Conservation (phyloP, 92 coral and sea anemone genomes). For the Micromussa lordhowensis region DNA sequence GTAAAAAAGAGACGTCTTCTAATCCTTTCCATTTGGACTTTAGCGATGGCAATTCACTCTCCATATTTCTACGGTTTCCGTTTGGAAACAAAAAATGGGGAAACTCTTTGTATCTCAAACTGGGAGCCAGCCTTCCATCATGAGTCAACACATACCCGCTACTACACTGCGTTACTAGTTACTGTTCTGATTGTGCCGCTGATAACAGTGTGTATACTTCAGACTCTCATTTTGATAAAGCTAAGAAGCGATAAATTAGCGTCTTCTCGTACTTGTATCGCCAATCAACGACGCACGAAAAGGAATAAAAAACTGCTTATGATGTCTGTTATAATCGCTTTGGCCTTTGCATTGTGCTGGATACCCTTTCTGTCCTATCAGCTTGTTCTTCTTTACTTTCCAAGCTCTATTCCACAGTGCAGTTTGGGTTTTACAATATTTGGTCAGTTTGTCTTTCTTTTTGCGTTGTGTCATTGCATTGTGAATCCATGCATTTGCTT, state of each 20-base stretch:
- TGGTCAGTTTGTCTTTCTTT: too few species aligned
- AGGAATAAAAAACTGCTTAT: background rate
- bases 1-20: background rate
- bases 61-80: background rate
- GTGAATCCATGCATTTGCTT: constrained; percentile 19
- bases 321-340: background rate
- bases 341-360: constrained; percentile 8
- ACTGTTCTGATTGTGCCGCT: constrained; percentile 3
- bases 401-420: background rate
- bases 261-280: background rate
- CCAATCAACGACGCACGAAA: too few species aligned
- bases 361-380: background rate
- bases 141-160: background rate
- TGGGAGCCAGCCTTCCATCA: background rate
- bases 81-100: background rate
- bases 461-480: background rate
- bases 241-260: constrained; percentile 18
- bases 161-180: background rate
- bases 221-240: background rate
- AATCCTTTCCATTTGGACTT: background rate
- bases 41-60: background rate
- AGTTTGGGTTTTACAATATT: background rate
- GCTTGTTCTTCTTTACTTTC: background rate
- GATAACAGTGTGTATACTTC: background rate
- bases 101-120: background rate